These are phyloP conservation scores for Steinernema feltiae DNA, from an alignment of 1,140 invertebrate genomes.

Conservation along the genomic window DNA sequence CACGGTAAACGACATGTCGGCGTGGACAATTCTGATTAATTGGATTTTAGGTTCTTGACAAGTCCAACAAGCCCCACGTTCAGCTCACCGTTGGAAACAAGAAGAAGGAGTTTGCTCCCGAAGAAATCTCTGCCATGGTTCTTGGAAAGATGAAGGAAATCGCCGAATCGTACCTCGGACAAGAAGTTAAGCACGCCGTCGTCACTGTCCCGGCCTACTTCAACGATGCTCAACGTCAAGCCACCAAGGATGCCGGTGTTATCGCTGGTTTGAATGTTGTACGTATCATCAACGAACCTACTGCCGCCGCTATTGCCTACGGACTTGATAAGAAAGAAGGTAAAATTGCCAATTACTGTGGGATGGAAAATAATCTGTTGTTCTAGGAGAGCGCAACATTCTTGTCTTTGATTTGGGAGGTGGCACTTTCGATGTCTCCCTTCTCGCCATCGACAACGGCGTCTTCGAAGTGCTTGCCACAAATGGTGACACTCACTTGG, in stretches of 20 bases:
- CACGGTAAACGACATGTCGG: slow-evolving; percentile 42
- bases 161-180: slow-evolving; percentile 56
- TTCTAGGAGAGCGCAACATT: slow-evolving; percentile 86
- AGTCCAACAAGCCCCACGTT: slow-evolving; percentile 56
- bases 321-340: slow-evolving; percentile 93
- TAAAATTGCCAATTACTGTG: slow-evolving; percentile 26
- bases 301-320: slow-evolving; percentile 97
- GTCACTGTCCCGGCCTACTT: slow-evolving; percentile 61
- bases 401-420: slow-evolving; percentile 98
- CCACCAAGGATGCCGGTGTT: slow-evolving; percentile 69
- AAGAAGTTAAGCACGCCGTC: slow-evolving; percentile 59
- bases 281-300: slow-evolving; percentile 99
- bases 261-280: slow-evolving; percentile 88
- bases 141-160: slow-evolving; percentile 59
- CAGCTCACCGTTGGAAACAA: slow-evolving; percentile 46
- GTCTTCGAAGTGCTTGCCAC: slow-evolving; percentile 84
- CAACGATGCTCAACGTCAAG: slow-evolving; percentile 60
- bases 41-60: slow-evolving; percentile 50
- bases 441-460: slow-evolving; percentile 97
- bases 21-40: neutral
- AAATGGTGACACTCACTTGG: slow-evolving; percentile 68
- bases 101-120: slow-evolving; percentile 55
- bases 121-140: slow-evolving; percentile 59
- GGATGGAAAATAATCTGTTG: slow-evolving; percentile 13
- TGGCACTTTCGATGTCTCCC: slow-evolving; percentile 98